Evolutionary conservation across 2,888 invertebrate species (phyloP).

Genomic region (Merodon equestris): DNA sequence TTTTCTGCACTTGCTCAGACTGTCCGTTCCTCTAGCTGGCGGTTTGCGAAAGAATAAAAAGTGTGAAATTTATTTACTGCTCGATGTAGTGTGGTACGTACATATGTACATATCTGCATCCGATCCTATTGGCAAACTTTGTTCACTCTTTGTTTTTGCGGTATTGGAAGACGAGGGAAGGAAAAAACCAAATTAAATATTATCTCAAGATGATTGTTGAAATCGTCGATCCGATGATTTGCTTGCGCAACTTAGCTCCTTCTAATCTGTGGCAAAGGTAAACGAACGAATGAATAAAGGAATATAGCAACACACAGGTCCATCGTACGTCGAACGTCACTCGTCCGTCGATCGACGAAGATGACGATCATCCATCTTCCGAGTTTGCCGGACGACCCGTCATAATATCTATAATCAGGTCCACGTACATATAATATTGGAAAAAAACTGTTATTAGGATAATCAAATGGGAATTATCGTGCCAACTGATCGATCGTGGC

Average conservation of each 20-base stretch:
- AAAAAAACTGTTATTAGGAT: conserved; percentile 79
- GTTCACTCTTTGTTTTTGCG: too few relatives aligned
- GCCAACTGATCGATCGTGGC: conserved; percentile 74
- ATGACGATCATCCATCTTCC: conserved; percentile 33
- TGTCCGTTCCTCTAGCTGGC: conserved; percentile 7
- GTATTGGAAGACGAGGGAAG: neutral
- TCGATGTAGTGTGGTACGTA: conserved; percentile 10
- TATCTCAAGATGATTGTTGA: conserved; percentile 67
- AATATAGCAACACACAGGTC: too few relatives aligned
- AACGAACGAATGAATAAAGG: conserved; percentile 49
- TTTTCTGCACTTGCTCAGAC: conserved; percentile 16
- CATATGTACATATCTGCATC: conserved; percentile 2
- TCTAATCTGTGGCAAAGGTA: conserved; percentile 65
- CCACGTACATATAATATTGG: conserved; percentile 79
- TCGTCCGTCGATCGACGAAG: conserved; percentile 12
- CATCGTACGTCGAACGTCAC: neutral
- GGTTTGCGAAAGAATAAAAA: conserved; percentile 27
- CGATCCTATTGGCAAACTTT: too few relatives aligned
- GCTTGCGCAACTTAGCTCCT: conserved; percentile 53
- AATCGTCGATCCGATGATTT: conserved; percentile 63
- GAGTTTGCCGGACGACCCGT: conserved; percentile 50
- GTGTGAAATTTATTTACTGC: conserved; percentile 62
- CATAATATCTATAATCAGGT: conserved; percentile 79
- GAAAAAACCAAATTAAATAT: conserved; percentile 62
- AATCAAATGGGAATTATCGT: conserved; percentile 79